Evolutionary conservation across 2,797 vertebrate genomes (phyloP).

Genomic region (Leuciscus waleckii): DNA sequence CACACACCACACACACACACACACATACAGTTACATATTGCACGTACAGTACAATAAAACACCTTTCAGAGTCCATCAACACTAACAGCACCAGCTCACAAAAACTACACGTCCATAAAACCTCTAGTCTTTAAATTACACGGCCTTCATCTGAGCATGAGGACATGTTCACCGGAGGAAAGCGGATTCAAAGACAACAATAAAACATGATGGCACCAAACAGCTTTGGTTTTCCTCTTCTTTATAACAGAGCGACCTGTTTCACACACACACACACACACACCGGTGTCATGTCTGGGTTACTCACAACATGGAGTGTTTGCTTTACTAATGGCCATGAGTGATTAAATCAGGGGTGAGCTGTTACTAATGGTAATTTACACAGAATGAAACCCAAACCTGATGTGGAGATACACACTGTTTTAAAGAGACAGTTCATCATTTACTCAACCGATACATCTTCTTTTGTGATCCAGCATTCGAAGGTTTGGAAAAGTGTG

Average conservation of each 20-base stretch:
- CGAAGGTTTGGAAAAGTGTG: not conserved
- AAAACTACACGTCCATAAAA: slow-evolving; percentile 15
- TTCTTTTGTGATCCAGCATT: not conserved
- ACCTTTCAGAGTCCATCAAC: not conserved
- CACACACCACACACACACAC: slow-evolving; percentile 25
- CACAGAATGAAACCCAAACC: not conserved
- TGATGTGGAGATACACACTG: not conserved
- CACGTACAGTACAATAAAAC: slow-evolving; percentile 30
- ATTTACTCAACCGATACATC: not conserved
- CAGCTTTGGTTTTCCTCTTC: slow-evolving; percentile 57
- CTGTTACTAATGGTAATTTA: not conserved
- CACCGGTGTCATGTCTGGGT: too few species aligned
- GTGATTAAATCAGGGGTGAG: not conserved
- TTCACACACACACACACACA: slow-evolving; percentile 22
- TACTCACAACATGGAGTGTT: too few species aligned
- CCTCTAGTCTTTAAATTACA: not conserved
- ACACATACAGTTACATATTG: slow-evolving; percentile 21
- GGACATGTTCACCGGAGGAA: not conserved
- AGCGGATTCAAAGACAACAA: slow-evolving; percentile 28
- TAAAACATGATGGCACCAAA: slow-evolving; percentile 56
- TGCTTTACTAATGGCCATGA: not conserved
- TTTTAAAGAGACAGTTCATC: not conserved
- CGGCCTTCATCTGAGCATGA: not conserved
- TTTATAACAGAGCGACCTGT: slow-evolving; percentile 22
- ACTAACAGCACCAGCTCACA: slow-evolving; percentile 3